These are phyloP conservation scores for Dryocosmus kuriphilus DNA, from an alignment of 2,888 invertebrate genomes.

Conservation along the genomic window DNA sequence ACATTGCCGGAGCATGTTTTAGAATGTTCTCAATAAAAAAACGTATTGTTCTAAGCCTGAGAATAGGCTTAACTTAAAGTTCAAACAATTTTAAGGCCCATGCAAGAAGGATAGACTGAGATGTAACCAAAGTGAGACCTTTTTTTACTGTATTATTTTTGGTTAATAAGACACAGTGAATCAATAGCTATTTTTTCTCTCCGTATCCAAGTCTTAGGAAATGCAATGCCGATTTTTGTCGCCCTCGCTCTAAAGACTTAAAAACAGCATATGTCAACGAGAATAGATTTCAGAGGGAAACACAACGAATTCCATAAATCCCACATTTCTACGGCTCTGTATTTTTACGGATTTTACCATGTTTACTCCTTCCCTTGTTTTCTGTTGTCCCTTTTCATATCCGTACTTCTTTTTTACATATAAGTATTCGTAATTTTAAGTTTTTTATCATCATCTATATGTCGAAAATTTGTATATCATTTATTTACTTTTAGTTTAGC, in stretches of 20 bases:
- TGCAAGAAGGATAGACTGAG: neutral
- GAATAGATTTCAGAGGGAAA: neutral
- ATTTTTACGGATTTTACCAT: constrained; percentile 13
- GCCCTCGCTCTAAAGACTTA: constrained; percentile 18
- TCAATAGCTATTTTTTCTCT: constrained; percentile 22
- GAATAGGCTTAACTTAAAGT: neutral
- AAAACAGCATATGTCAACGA: constrained; percentile 37
- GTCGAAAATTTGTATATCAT: neutral
- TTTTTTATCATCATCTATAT: neutral
- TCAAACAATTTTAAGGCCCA: neutral
- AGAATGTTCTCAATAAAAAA: constrained; percentile 2
- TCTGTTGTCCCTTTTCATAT: neutral
- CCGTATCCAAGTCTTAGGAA: constrained; percentile 16
- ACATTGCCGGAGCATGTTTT: constrained; percentile 14
- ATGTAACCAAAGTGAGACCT: neutral
- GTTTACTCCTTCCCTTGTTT: neutral
- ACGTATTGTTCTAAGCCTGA: neutral
- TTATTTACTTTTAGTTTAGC: neutral
- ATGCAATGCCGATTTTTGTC: constrained; percentile 9
- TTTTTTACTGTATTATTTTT: constrained; percentile 11
- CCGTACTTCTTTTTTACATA: neutral
- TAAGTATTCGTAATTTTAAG: neutral
- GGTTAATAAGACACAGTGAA: constrained; percentile 11
- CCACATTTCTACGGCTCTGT: constrained; percentile 9
- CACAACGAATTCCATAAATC: constrained; percentile 34